These are phyloP conservation scores for Rhogogaster chlorosoma DNA, from an alignment of 2,888 invertebrate genomes.

Conservation along the genomic window DNA sequence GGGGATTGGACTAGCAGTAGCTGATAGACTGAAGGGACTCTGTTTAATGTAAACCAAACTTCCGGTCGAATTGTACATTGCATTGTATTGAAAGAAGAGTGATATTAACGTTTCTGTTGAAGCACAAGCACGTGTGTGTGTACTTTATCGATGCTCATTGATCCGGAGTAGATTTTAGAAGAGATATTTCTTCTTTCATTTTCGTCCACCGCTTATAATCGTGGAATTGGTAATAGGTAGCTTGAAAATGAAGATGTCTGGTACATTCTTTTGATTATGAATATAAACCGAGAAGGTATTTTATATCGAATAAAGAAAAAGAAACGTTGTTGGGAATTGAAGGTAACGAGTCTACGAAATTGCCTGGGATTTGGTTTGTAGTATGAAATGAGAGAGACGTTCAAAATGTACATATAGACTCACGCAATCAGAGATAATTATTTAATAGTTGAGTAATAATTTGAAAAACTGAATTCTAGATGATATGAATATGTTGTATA, in stretches of 20 bases:
- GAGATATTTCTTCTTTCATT: not conserved
- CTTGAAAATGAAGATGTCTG: not conserved
- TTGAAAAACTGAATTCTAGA: not conserved
- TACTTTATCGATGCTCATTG: not conserved
- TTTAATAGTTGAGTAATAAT: not conserved
- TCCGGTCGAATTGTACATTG: slow-evolving; percentile 69
- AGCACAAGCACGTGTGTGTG: not conserved
- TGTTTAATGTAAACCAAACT: slow-evolving; percentile 44
- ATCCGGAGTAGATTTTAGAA: not conserved
- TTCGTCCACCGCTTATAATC: not conserved
- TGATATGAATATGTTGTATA: not conserved
- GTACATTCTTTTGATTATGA: not conserved
- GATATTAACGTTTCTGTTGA: not conserved
- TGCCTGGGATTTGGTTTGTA: not conserved
- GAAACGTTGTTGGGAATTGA: not conserved
- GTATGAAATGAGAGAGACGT: not conserved
- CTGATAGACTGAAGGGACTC: slow-evolving; percentile 66
- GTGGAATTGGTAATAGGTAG: not conserved
- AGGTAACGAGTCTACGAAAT: not conserved
- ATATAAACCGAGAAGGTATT: not conserved
- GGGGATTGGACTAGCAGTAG: slow-evolving; percentile 78
- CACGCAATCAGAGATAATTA: not conserved
- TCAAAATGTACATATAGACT: not conserved
- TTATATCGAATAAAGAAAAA: not conserved
- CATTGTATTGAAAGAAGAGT: slow-evolving; percentile 65